A percentile compares a stretch with the other conserved stretches of the same genome.
phyloP scores from a whole-genome alignment of 2,797 vertebrate species.

The Alauda arvensis region DNA sequence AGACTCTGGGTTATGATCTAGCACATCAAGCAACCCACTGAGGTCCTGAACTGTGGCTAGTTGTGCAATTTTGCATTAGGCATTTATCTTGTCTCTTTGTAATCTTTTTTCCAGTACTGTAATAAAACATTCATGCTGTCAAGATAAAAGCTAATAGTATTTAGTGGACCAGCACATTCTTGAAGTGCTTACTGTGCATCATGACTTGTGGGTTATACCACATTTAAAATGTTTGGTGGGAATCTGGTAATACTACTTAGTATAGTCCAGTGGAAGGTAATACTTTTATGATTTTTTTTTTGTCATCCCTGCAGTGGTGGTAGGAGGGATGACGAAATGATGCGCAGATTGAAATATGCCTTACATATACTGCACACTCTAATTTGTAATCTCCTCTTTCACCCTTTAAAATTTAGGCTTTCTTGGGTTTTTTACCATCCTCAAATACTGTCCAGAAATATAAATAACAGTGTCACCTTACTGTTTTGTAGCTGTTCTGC shows the following conservation, averaged over 20 bases:
- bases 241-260: background rate
- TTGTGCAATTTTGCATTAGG: background rate
- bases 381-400: background rate
- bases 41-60: background rate
- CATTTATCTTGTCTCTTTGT: background rate
- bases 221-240: background rate
- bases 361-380: rapidly evolving
- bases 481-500: background rate
- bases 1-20: background rate
- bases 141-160: background rate
- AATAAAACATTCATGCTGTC: background rate
- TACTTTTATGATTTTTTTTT: background rate
- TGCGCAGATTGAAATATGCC: background rate
- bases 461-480: rapidly evolving
- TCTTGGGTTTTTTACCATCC: background rate
- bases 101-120: background rate
- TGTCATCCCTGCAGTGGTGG: background rate
- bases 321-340: background rate
- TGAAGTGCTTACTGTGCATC: background rate
- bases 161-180: background rate
- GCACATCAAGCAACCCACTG: background rate
- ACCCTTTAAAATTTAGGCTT: background rate
- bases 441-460: background rate
- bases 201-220: background rate
- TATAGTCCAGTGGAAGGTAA: background rate